Base-by-base conservation (phyloP, 2,888 invertebrate genomes). In the Cryptocephalus primarius region DNA sequence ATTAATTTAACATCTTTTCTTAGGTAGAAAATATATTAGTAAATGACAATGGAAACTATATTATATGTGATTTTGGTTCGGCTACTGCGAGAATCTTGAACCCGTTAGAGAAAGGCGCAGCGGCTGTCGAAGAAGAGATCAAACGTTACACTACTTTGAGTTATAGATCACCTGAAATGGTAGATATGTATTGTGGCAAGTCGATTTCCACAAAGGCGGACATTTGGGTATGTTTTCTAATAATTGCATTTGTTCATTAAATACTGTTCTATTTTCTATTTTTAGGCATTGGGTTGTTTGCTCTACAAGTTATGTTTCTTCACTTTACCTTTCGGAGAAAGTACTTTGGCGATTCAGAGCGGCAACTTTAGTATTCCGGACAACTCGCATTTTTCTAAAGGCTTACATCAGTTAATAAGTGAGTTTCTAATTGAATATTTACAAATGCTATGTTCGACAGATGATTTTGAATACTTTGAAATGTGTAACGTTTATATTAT, bases 41-140 rank as follows among this genome's bases (percentile, higher is more conserved):
- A 58, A 82, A 82, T 58, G 87, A 88, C 62, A 76, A 75, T 57
- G 88, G 88, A 39, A 80, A 83, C 67, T 90, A 85, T 70, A 85
- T 94, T 41, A 73, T 93, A 39, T 94, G 93, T 73, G 93, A 93
- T 75, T 94, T 93, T 75, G 93, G 93, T 39, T 91, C 91, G 55
- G 89, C 92, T 11, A 93, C 92, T n/a, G 86, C 85, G 33, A 82
- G 86, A 64, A 71, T 82, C 54, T 71, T 85, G 50, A 83, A 83
- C 73, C 80, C 84, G 1, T 71, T 72, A 48, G 74, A 76, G 50
- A 82, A 83, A 60, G 83, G 85, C 42, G 82, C 81, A 9, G 70
- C 80, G 13, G 65, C 72, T 13, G 82, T 88, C n/a, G 86, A 88
- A 64, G 88, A 90, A 60, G 89, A 89, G 70, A 84, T 90, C 54